A percentile compares a stretch with the other conserved stretches of the same genome.
Conservation (phyloP, 2,888 invertebrate genomes). For the Protonemura montana region DNA sequence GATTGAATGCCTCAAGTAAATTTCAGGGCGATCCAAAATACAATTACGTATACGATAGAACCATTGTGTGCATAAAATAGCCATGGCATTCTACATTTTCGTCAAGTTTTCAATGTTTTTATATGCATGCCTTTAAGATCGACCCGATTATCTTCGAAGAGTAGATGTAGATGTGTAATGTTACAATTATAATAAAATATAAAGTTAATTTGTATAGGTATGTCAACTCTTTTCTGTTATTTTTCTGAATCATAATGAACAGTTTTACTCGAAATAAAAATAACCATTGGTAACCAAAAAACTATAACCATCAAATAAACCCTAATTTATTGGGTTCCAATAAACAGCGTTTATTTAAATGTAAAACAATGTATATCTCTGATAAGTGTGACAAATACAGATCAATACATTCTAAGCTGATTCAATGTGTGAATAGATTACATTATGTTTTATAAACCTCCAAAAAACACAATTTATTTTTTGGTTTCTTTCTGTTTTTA, state of each 20-base stretch:
- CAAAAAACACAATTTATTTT: neutral
- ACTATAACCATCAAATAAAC: too few relatives aligned
- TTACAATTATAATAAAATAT: neutral
- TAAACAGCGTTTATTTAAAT: too few relatives aligned
- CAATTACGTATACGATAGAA: neutral
- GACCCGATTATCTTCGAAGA: neutral
- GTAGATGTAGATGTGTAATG: neutral
- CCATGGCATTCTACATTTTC: neutral
- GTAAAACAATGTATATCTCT: neutral
- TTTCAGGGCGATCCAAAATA: constrained; percentile 4
- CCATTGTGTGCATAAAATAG: constrained; percentile 7
- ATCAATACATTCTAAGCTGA: neutral
- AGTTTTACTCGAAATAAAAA: neutral
- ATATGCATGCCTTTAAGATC: neutral
- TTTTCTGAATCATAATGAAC: neutral
- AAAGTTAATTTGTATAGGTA: neutral
- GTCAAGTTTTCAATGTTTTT: neutral
- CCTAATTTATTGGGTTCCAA: too few relatives aligned
- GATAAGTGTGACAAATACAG: neutral
- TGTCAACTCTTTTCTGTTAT: neutral
- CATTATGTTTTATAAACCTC: neutral
- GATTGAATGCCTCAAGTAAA: neutral
- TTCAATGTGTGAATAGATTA: neutral
- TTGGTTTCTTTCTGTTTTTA: neutral
- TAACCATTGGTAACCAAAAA: too few relatives aligned